Base-by-base conservation (phyloP, 1,140 invertebrate genomes). In the Drosophila suzukii region DNA sequence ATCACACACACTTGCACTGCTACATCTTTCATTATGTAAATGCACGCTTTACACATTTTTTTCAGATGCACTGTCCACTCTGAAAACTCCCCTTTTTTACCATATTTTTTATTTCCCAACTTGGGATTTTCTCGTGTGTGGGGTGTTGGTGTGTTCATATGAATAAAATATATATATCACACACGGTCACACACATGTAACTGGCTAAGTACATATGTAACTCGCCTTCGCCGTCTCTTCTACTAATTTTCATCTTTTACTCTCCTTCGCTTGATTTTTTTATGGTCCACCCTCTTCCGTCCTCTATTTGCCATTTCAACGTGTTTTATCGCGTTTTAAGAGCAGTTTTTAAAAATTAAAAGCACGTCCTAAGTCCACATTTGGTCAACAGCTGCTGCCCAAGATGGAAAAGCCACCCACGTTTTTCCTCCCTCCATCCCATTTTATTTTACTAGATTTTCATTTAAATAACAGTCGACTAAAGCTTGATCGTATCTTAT, bases 1-100 rank as follows among this genome's bases (percentile, higher is more conserved):
- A 38, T 39, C 57, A 47, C 67, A 56, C 51, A 66, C 66, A 78
- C 51, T 73, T 17, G 66, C 38, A 85, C 71, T 68, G 82, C 81
- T 70, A 91, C 70, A 89, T 91, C 90, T 89, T 91, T 91, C 89
- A 91, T 91, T 91, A 91, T 91, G 89, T 91, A 91, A 91, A 91
- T 91, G 89, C 89, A 91, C 81, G 89, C 75, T 91, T 91, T 89
- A 91, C 68, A 89, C 73, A 68, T 67, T 51, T 65, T 57, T 71
- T 63, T 66, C 49, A 39, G 50, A 73, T 71, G 57, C 61, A 50
- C 43, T 75, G 56, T 54, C 56, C 62, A 50, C 34, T 56, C 61
- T 55, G 59, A 57, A 68, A 27, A 13, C 11, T 4, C 47, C 49
- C 13, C 6, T 41, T 61, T 43, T 65, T 46, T 38, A 41, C 15